Evolutionary conservation across 2,113 vertebrate genomes (phyloP), one percentile per base, ranked within the genome.

Genomic region (Engraulis encrasicolus): DNA sequence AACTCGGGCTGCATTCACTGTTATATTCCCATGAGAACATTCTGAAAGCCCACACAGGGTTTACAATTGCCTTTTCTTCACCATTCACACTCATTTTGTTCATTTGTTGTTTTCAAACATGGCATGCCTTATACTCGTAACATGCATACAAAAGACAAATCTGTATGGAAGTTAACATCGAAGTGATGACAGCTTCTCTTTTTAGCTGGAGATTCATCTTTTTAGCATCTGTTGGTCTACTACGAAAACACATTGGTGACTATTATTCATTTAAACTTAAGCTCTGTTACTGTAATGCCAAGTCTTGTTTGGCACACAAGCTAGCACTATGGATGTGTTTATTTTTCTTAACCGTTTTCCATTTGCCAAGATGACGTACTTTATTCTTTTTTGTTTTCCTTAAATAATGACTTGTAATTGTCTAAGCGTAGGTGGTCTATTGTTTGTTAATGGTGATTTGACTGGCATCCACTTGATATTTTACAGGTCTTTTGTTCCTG

Each of bases 341-440:
- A n/a, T n/a, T 85, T 27, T 31, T 85, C 84, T 79, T 48, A 82
- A 82, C 31, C 31, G 66, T 74, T 84, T 82, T 87, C 80, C 81
- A 88, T 83, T 89, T 89, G 90, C 92, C 89, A 89, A 92, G 91
- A 88, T 91, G 90, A 91, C 89, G 89, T 91, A 93, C 91, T 92
- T 92, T 90, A 92, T 91, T 89, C 78, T 81, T 78, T 81, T 81
- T 15, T 50, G 77, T 85, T 49, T 78, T 81, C 18, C 17, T 45
- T 77, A 5, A 45, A 48, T 78, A 74, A 74, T 74, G 12, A 34
- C 78, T 87, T 84, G 78, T 58, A 89, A 45, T 91, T 80, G 81
- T 37, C 45, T 84, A 40, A 71, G 40, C 18, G 78, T 92, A 88
- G 84, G 86, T 89, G 85, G 86, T 91, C 50, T 86, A 48, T 90